A percentile compares a stretch with the other conserved stretches of the same genome.
Conservation (phyloP, 2,797 vertebrate genomes). For the Macroramphosus scolopax region DNA sequence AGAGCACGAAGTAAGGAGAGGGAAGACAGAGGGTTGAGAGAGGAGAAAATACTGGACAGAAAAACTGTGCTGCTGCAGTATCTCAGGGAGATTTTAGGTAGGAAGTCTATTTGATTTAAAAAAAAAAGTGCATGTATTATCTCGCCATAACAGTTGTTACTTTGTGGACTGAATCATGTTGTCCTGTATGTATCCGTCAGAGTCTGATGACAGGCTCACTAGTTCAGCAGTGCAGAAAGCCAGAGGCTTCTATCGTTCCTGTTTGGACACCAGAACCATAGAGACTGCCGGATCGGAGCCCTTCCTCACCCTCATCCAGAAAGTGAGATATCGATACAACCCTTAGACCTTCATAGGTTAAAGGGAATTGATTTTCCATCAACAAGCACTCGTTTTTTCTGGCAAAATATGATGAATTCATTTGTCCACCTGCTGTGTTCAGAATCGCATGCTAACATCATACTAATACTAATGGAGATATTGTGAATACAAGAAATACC, state of each 20-base stretch:
- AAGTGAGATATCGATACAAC: slow-evolving; percentile 69
- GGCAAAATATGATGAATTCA: too few species aligned
- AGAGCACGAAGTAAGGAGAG: slow-evolving; percentile 20
- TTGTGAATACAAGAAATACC: too few species aligned
- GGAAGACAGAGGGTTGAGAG: slow-evolving; percentile 16
- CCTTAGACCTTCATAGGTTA: too few species aligned
- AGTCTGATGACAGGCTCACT: slow-evolving; percentile 24
- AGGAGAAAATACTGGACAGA: slow-evolving; percentile 68
- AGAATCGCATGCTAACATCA: too few species aligned
- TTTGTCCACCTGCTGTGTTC: too few species aligned
- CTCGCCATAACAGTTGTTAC: too few species aligned
- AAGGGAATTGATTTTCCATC: too few species aligned
- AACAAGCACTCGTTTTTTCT: too few species aligned
- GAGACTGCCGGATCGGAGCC: slow-evolving; percentile 79
- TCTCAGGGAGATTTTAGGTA: slow-evolving; percentile 85
- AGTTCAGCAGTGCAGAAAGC: slow-evolving; percentile 81
- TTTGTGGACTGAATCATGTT: neutral
- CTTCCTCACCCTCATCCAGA: slow-evolving; percentile 80
- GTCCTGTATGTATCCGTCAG: slow-evolving; percentile 35
- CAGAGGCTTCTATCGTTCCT: slow-evolving; percentile 83
- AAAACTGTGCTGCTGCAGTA: slow-evolving; percentile 77
- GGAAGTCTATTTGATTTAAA: neutral
- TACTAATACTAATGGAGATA: too few species aligned
- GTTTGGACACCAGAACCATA: slow-evolving; percentile 81
- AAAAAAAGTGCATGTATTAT: too few species aligned